phyloP scores from a whole-genome alignment of 2,113 vertebrate genomes.

The Coracopsis vasa region DNA sequence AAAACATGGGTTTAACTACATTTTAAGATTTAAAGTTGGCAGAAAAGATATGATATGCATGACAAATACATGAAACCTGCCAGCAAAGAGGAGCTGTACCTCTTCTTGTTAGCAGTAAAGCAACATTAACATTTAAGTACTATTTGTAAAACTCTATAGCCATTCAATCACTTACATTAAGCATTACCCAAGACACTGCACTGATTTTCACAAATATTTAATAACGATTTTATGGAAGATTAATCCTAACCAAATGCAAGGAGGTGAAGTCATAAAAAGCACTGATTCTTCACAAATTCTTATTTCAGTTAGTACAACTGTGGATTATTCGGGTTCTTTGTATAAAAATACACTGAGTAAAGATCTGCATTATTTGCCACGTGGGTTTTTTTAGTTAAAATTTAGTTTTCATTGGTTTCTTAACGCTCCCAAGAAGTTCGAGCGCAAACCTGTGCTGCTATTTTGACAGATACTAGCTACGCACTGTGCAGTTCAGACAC shows the following conservation, averaged over 20 bases:
- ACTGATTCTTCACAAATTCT: neutral
- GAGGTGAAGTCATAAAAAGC: neutral
- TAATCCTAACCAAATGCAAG: neutral
- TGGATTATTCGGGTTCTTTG: neutral
- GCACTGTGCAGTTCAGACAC: neutral
- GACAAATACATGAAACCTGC: neutral
- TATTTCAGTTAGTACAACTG: neutral
- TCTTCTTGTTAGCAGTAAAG: neutral
- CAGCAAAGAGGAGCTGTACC: neutral
- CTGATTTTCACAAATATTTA: neutral
- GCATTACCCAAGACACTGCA: neutral
- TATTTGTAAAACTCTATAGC: neutral
- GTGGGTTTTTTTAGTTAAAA: neutral
- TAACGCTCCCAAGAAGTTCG: neutral
- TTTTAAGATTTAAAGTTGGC: neutral
- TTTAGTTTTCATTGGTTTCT: neutral
- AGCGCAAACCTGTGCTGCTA: neutral
- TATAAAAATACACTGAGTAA: neutral
- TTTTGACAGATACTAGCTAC: neutral
- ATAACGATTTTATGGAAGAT: neutral
- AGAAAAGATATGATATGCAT: neutral
- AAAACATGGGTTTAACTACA: neutral
- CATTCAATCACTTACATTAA: neutral
- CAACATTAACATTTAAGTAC: neutral
- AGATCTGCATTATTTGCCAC: neutral